Evolutionary conservation across 2,888 invertebrate species (phyloP).

Genomic region (Scaptomyza polygonia): DNA sequence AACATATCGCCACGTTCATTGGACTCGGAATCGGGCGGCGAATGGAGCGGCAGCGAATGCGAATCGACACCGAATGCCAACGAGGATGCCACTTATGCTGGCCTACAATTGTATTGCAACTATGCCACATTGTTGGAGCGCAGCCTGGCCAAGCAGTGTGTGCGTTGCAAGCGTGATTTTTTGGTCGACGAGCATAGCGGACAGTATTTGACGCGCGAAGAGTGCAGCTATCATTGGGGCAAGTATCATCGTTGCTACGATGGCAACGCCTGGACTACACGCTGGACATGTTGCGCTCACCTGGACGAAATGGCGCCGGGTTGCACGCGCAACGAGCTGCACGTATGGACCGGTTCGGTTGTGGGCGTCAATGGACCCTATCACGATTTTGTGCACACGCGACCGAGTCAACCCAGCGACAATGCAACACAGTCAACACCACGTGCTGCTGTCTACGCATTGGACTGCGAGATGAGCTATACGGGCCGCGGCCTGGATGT

Average conservation of each 20-base stretch:
- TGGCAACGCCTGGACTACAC: conserved; percentile 32
- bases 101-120: conserved; percentile 54
- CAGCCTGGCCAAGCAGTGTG: conserved; percentile 87
- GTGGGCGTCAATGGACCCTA: conserved; percentile 91
- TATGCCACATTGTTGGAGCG: conserved; percentile 58
- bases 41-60: conserved; percentile 72
- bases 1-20: conserved; percentile 85
- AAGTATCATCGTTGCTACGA: conserved; percentile 85
- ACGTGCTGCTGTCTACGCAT: conserved; percentile 87
- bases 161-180: conserved; percentile 90
- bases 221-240: conserved; percentile 96
- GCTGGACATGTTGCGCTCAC: conserved; percentile 88
- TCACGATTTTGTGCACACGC: conserved; percentile 88
- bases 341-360: conserved; percentile 91
- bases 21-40: conserved; percentile 75
- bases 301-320: conserved; percentile 85
- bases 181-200: conserved; percentile 88
- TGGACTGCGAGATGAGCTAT: conserved; percentile 99
- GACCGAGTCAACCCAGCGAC: conserved; percentile 38
- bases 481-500: conserved; percentile 94
- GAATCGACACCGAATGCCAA: conserved; percentile 76
- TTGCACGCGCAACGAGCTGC: conserved; percentile 88
- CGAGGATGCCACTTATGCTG: conserved; percentile 27
- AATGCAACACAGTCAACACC: neutral
- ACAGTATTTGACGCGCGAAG: conserved; percentile 89